Base-by-base conservation (phyloP, 2,113 vertebrate species). In the Pseudois nayaur region DNA sequence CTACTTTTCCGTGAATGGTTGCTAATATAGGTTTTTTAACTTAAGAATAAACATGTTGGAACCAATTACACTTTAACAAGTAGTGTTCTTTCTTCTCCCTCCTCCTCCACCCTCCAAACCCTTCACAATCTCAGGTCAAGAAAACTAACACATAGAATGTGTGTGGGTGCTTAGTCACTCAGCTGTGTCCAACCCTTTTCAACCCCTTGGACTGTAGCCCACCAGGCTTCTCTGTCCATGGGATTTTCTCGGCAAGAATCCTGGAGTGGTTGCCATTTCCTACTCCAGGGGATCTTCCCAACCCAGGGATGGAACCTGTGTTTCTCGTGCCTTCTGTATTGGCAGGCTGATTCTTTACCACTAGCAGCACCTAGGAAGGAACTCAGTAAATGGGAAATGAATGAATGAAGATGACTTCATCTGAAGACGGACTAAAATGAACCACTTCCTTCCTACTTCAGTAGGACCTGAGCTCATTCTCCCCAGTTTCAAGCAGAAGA, bases 361-460 rank as follows among this genome's bases (percentile, higher is more conserved):
- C 62, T 19, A 67, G 62, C 8, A 8, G 8, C 62, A n/a, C 62
- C 62, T 67, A n/a, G 62, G 33, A n/a, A 67, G 36, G 45, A 71
- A 21, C 31, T 50, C 36, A 52, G 54, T 8, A 31, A n/a, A 48
- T 6, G 27, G 1, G 16, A 6, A 55, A 11, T 3, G 29, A 33
- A 40, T 3, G 4, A 10, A 15, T 33, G 11, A 8, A n/a, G 31
- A 12, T 8, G 62, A 36, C 6, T n/a, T 17, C 1, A 13, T 17
- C 33, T 15, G 25, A 45, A 71, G 12, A 25, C 0, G 3, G 57
- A 8, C 31, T 8, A 9, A 74, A 3, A 87, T 11, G 19, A 17
- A 43, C 12, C 12, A 36, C 50, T 45, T 50, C 57, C 54, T 74
- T 54, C 21, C 40, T n/a, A 21, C 33, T 27, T 21, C 74, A 57